A percentile compares a stretch with the other conserved stretches of the same genome.
Conservation (phyloP, 2,113 vertebrate genomes). For the Alligator sinensis region DNA sequence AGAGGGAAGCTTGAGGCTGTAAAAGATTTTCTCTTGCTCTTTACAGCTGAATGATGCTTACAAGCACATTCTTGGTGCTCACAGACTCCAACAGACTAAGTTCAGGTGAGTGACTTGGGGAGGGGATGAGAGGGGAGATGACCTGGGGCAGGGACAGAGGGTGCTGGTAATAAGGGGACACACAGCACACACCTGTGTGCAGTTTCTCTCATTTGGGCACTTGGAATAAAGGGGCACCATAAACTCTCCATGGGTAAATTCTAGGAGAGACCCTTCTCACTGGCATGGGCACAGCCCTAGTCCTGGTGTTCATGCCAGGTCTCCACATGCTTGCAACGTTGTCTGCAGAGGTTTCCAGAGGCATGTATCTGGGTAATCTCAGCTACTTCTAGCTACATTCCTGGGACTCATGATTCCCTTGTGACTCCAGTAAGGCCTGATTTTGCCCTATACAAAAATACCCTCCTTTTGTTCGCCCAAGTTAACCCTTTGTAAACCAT, state of each 20-base stretch:
- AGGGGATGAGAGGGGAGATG: not conserved
- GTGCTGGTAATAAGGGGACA: not conserved
- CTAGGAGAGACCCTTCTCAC: not conserved
- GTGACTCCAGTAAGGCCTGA: not conserved
- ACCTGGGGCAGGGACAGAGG: not conserved
- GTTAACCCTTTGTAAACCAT: not conserved
- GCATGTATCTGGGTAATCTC: not conserved
- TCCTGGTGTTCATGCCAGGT: not conserved
- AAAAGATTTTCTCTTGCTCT: not conserved
- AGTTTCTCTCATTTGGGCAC: not conserved
- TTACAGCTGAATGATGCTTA: slow-evolving; percentile 90
- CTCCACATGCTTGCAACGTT: not conserved
- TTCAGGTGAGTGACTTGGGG: slow-evolving; percentile 86
- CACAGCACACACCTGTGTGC: not conserved
- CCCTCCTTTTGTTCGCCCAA: not conserved
- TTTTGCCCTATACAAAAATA: not conserved
- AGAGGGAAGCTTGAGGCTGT: not conserved
- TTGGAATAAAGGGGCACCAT: not conserved
- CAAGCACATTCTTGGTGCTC: slow-evolving; percentile 85
- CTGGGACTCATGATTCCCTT: not conserved
- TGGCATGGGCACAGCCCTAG: not conserved
- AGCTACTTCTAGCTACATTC: not conserved
- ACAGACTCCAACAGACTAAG: slow-evolving; percentile 89
- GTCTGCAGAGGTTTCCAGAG: not conserved
- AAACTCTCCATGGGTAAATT: not conserved